These are phyloP conservation scores for Mactra quadrangularis DNA, from an alignment of 1,140 invertebrate genomes.

Conservation along the genomic window DNA sequence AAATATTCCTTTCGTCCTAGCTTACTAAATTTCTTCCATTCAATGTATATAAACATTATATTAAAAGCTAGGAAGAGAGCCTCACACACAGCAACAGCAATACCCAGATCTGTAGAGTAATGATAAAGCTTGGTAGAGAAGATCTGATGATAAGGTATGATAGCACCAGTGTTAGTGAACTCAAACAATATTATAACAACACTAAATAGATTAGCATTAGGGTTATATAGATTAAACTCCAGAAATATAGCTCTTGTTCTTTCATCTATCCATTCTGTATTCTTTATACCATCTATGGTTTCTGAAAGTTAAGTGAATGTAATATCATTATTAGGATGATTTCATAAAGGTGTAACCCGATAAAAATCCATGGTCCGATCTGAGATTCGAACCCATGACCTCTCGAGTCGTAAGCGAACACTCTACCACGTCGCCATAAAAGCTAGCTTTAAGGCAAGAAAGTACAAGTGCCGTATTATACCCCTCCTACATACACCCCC, in stretches of 20 bases:
- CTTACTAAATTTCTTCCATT: slow-evolving; percentile 58
- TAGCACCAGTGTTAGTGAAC: slow-evolving; percentile 53
- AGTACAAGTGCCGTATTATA: too few species aligned
- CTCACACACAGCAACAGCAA: slow-evolving; percentile 61
- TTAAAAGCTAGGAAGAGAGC: slow-evolving; percentile 54
- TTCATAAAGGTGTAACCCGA: too few species aligned
- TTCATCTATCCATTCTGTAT: slow-evolving; percentile 83
- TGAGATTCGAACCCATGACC: too few species aligned
- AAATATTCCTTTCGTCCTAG: slow-evolving; percentile 58
- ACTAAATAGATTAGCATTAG: slow-evolving; percentile 70
- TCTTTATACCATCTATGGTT: slow-evolving; percentile 67
- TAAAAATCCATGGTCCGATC: too few species aligned
- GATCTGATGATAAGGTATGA: slow-evolving; percentile 59
- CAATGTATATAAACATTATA: slow-evolving; percentile 47
- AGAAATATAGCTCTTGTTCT: slow-evolving; percentile 83
- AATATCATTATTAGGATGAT: too few species aligned
- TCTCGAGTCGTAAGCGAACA: too few species aligned
- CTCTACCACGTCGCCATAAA: too few species aligned
- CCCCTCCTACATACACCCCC: too few species aligned
- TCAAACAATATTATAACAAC: slow-evolving; percentile 59
- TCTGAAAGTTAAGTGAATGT: slow-evolving; percentile 38
- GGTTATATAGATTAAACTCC: slow-evolving; percentile 85
- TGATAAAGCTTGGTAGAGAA: slow-evolving; percentile 62
- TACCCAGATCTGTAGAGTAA: slow-evolving; percentile 53
- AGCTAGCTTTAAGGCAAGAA: too few species aligned